Base-by-base conservation (phyloP, 2,888 invertebrate species). In the Trichacis sp. region DNA sequence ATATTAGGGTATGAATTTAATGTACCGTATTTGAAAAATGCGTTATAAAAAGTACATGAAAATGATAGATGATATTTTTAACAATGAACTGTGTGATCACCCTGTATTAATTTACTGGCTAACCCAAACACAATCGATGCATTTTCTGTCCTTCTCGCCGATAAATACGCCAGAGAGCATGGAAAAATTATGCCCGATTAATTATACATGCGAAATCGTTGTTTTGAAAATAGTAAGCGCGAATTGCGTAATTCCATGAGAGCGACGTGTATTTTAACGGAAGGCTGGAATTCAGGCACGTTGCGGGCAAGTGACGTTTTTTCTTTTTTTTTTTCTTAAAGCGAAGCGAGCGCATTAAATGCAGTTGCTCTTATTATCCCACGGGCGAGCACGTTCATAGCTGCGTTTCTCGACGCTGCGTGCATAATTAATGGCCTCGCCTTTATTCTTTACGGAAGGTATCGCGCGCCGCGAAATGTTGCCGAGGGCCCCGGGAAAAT, bases 371-470 rank as follows among this genome's bases (percentile, higher is more conserved):
- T 63, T 46, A 38, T 56, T 62, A 63, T 63, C 57, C 53, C 63
- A 63, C 63, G 53, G 29, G 40, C 40, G 40, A 42, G 19, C 48
- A 51, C 29, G 36, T 48, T 47, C 57, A 52, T 62, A 52, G 48
- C 48, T 56, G 47, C 40, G 47, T 42, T 46, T 62, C 62, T 57
- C 40, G 40, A 40, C 40, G 14, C 40, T 40, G 40, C 62, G 62
- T 62, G 62, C 56, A 62, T 62, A 56, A 62, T 62, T 62, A 62
- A 52, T 62, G 52, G 49, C 62, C 62, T 57, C 43, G 48, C 9
- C 40, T 19, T 33, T 40, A 40, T 40, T 40, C 40, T 24, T 40
- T 40, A 15, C 40, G 40, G 40, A 40, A 15, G 40, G 15, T 40
- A 8, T 40, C 14, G 14, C 40, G 12, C 12, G 5, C n/a, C 12